Evolutionary conservation across 2,888 invertebrate species (phyloP), one percentile per base, ranked within the genome.

Genomic region (Cyclophora albipunctata): DNA sequence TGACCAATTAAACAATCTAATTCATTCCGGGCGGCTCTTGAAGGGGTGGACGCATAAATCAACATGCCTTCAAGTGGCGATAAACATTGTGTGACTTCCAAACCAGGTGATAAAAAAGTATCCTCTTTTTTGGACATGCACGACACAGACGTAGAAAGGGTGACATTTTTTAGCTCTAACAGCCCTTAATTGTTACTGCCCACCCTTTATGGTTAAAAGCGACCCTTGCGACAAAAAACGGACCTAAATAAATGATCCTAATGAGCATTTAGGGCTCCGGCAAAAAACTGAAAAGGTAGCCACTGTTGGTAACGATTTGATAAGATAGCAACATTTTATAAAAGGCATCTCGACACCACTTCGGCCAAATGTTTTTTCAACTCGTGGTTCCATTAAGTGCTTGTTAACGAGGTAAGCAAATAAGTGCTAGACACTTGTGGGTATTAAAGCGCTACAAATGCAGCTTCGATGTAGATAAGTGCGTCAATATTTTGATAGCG

Each of bases 71-170:
- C 73, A 77, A 87, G 86, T 83, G 78, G 84, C 78, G 86, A 88
- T 87, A 87, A 88, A 87, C 84, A 85, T 84, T 87, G 85, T 85
- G 80, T 86, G 84, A 86, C 85, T 86, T 82, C 84, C 81, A 85
- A 73, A 69, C 74, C 86, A 86, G 85, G 84, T 86, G 86, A 87
- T 84, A 87, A 87, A 20, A 84, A 85, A 86, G 75, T 73, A 75
- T 62, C 78, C 82, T 70, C 73, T 84, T 85, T 84, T 84, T 86
- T 83, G 70, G 75, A 72, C 77, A 71, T 73, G 72, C 73, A 72
- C 73, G 75, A 76, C 69, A 76, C 69, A 66, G 65, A 73, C 69
- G 69, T 76, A 73, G 64, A 78, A 81, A 81, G 83, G 85, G 84
- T 85, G 86, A 85, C 85, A 87, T 86, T 88, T 87, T 88, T 87